A percentile compares a stretch with the other conserved stretches of the same genome.
These are phyloP conservation scores for Latrodectus hesperus DNA, from an alignment of 2,888 invertebrate species.

Conservation along the genomic window DNA sequence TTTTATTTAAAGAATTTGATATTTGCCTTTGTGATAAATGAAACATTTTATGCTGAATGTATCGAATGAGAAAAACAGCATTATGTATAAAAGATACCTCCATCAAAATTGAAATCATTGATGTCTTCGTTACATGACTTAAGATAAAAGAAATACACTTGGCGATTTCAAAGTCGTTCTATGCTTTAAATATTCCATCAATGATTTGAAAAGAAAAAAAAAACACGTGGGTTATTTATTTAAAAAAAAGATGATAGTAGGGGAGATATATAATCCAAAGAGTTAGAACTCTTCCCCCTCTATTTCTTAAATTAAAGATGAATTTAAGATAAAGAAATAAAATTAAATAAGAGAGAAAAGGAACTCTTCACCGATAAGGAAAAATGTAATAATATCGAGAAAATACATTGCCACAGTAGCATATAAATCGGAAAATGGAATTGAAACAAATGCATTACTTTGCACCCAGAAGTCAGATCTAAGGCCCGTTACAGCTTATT, in stretches of 20 bases:
- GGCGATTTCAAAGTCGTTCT: too few species aligned
- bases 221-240: neutral
- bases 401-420: conserved; percentile 1
- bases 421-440: conserved; percentile 60
- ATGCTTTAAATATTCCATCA: neutral
- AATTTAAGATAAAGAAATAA: conserved; percentile 61
- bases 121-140: too few species aligned
- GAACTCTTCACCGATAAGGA: conserved; percentile 15
- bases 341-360: conserved; percentile 54
- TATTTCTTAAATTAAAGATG: conserved; percentile 48
- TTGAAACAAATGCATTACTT: conserved; percentile 68
- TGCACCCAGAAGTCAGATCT: conserved; percentile 66
- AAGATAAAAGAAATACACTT: too few species aligned
- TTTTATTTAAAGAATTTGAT: too few species aligned
- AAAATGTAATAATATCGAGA: conserved; percentile 16
- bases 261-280: conserved; percentile 18
- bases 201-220: conserved; percentile 14
- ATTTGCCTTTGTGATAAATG: neutral
- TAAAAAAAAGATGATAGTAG: neutral
- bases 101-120: too few species aligned
- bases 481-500: conserved; percentile 55
- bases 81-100: neutral
- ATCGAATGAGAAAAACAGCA: neutral
- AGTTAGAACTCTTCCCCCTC: conserved; percentile 33
- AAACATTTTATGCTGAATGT: neutral